A percentile compares a stretch with the other conserved stretches of the same genome.
These are phyloP conservation scores for Dicyrtoma fusca DNA, from an alignment of 2,888 invertebrate species.

Conservation along the genomic window DNA sequence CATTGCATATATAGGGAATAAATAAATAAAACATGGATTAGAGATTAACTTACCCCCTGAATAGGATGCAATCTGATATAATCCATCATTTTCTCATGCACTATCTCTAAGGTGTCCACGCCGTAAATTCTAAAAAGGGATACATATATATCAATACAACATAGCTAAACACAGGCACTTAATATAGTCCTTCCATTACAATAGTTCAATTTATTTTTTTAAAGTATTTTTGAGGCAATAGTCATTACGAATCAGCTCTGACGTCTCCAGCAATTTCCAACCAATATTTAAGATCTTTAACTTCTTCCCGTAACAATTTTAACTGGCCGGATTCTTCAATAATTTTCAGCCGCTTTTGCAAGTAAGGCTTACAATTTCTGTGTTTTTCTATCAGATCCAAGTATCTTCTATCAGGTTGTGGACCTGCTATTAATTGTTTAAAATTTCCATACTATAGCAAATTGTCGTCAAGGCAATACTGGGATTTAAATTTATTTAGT, in stretches of 20 bases:
- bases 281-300: conserved; percentile 51
- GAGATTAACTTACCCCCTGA: conserved; percentile 39
- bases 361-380: conserved; percentile 46
- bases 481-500: no score
- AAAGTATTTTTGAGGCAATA: background rate
- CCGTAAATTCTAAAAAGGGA: conserved; percentile 46
- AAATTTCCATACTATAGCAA: no score
- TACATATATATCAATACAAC: no score
- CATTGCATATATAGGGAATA: no score
- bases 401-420: conserved; percentile 19
- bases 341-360: conserved; percentile 42
- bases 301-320: conserved; percentile 43
- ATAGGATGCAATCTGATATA: conserved; percentile 51
- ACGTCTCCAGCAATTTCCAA: conserved; percentile 51
- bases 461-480: no score
- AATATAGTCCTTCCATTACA: no score
- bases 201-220: background rate
- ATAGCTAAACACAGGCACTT: no score
- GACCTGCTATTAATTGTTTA: conserved; percentile 5
- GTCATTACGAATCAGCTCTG: conserved; percentile 50
- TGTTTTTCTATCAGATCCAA: conserved; percentile 48
- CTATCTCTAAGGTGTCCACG: conserved; percentile 43
- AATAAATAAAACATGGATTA: background rate
- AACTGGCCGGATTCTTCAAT: conserved; percentile 42
- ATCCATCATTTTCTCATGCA: conserved; percentile 51